A percentile compares a stretch with the other conserved stretches of the same genome.
These are phyloP conservation scores for Acipenser transmontanus DNA, from an alignment of 2,797 vertebrate genomes.

Conservation along the genomic window DNA sequence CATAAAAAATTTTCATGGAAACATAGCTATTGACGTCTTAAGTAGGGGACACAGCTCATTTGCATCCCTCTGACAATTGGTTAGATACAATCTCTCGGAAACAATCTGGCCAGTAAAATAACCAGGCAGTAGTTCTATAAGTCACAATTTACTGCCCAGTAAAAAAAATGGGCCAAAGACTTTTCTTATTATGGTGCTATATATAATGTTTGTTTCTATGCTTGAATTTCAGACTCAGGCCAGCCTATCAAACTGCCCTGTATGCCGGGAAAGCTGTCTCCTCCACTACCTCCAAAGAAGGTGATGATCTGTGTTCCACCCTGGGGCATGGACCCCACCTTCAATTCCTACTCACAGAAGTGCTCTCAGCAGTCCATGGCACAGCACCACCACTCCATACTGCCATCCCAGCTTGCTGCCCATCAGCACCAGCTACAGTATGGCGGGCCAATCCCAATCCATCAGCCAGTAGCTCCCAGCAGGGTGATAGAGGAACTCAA, in stretches of 20 bases:
- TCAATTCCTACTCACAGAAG: conserved; percentile 73
- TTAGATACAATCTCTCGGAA: too few relatives aligned
- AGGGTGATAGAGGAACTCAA: conserved; percentile 96
- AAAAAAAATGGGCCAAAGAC: too few relatives aligned
- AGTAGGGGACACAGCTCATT: too few relatives aligned
- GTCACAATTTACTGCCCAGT: too few relatives aligned
- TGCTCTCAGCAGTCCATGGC: conserved; percentile 66
- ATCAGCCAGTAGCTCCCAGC: conserved; percentile 64
- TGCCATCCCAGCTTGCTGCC: conserved; percentile 75
- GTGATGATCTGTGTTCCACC: conserved; percentile 95
- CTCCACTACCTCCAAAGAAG: conserved; percentile 97
- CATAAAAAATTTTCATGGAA: too few relatives aligned
- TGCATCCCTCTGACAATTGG: too few relatives aligned
- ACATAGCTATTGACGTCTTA: too few relatives aligned
- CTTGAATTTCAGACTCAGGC: conserved; percentile 69
- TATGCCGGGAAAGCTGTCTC: conserved; percentile 88
- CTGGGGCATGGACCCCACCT: conserved; percentile 76
- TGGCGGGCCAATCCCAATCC: conserved; percentile 73
- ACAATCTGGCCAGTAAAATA: too few relatives aligned
- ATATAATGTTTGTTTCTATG: too few relatives aligned
- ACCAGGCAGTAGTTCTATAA: too few relatives aligned
- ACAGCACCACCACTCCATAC: conserved; percentile 72
- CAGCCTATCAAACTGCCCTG: conserved; percentile 91
- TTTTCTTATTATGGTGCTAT: too few relatives aligned
- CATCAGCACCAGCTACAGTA: conserved; percentile 90